Conservation (phyloP, 2,797 vertebrate genomes). For the Coendou prehensilis region DNA sequence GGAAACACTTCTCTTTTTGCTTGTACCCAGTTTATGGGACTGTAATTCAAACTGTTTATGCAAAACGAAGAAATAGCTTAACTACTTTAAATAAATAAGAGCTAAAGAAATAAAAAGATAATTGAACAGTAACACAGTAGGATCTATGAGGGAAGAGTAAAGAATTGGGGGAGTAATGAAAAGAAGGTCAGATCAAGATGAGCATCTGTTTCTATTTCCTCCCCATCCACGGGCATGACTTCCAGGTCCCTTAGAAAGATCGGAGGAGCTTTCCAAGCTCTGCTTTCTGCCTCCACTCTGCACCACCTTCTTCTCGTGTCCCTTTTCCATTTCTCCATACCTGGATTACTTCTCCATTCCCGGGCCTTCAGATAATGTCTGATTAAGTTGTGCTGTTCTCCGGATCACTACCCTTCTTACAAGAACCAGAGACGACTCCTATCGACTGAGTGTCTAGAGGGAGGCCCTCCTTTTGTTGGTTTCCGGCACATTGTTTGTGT, state of each 20-base stretch:
- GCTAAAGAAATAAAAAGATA: background rate
- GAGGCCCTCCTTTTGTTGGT: background rate
- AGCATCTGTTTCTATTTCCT: background rate
- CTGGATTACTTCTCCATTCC: background rate
- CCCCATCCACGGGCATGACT: background rate
- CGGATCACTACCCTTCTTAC: background rate
- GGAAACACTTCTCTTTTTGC: background rate
- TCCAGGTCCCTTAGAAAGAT: background rate
- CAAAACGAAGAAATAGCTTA: conserved; percentile 1
- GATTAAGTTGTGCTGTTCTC: background rate
- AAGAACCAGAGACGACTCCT: background rate
- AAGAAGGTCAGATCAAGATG: background rate
- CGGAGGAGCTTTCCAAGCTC: background rate
- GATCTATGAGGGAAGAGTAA: background rate
- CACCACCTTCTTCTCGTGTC: background rate
- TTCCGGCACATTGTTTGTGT: background rate
- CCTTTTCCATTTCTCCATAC: background rate
- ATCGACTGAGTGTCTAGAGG: background rate
- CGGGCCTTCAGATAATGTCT: background rate
- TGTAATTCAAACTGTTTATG: background rate
- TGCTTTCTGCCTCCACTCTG: background rate
- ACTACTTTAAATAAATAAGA: conserved; percentile 17
- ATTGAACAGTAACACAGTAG: background rate
- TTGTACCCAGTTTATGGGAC: background rate
- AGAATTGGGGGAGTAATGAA: background rate